Base-by-base conservation (phyloP, 2,113 vertebrate genomes). In the Ailurus styani region DNA sequence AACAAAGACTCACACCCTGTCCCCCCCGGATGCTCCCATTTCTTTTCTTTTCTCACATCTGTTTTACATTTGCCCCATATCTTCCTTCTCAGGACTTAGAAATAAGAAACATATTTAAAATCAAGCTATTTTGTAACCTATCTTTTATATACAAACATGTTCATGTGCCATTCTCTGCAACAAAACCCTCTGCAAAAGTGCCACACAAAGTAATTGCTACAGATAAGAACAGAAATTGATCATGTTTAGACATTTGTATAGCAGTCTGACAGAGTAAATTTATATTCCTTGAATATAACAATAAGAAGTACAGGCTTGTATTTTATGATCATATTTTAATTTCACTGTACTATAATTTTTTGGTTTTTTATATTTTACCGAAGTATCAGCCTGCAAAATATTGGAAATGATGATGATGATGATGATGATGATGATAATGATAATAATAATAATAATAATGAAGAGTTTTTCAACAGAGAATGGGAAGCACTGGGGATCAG, bases 331-430 rank as follows among this genome's bases (percentile, higher is more conserved):
- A 7, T n/a, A 37, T 78, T 93, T 87, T 68, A 73, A 85, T 95
- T 77, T 88, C 25, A 73, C 45, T 91, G 2, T 47, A 95, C 15
- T 86, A 45, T 89, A 54, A 54, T 57, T 92, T 89, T n/a, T 72
- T 60, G 45, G 29, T 64, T 64, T 34, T 50, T 52, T 79, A 50
- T 72, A 54, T 64, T 82, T 92, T 83, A 55, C 20, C 68, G 23
- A 90, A 52, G 5, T 50, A 83, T 55, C 27, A 31, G 5, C 31
- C 23, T 54, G 73, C 9, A 66, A 87, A n/a, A 47, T 10, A 25
- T n/a, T 83, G 21, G 45, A 66, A 40, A 55, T 2, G 79, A 50
- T 12, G 25, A 55, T 70, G 78, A 82, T 52, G 66, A 54, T 47
- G 45, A 60, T 79, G 37, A 21, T 78, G 37, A 78, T 68, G 55